phyloP scores from a whole-genome alignment of 1,140 invertebrate species.

The Drosophila albomicans region DNA sequence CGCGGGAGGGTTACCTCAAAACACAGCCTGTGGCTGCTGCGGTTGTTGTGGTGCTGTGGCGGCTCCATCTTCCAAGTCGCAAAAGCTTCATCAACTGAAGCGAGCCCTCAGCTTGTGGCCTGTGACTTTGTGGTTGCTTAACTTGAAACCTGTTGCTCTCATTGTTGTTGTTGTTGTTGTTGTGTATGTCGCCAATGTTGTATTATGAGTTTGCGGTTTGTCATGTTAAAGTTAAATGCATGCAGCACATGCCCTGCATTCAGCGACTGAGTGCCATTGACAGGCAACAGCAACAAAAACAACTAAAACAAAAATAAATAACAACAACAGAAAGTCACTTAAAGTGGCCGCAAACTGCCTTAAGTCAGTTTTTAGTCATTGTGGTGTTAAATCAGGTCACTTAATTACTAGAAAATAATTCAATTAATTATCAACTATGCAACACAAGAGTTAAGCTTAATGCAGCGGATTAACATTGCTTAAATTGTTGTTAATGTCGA shows the following conservation, averaged over 20 bases:
- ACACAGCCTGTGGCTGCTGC: conserved; percentile 2
- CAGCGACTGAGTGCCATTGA: conserved; percentile 75
- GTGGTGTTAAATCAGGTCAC: conserved; percentile 75
- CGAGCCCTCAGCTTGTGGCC: conserved; percentile 42
- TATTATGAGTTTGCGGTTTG: conserved; percentile 83
- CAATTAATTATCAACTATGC: conserved; percentile 21
- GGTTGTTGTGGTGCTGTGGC: conserved; percentile 39
- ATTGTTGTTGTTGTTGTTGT: conserved; percentile 30
- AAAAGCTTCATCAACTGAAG: conserved; percentile 32
- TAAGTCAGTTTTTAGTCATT: conserved; percentile 56
- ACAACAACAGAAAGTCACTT: conserved; percentile 41
- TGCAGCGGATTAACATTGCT: not conserved
- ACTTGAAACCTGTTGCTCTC: conserved; percentile 66
- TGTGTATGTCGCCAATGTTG: conserved; percentile 72
- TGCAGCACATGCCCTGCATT: conserved; percentile 82
- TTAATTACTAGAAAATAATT: conserved; percentile 50
- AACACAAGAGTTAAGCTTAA: not conserved
- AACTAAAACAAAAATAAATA: conserved; percentile 39
- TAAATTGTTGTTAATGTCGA: conserved; percentile 7
- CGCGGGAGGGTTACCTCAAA: conserved; percentile 39
- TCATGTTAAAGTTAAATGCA: conserved; percentile 83
- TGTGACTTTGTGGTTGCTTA: conserved; percentile 62
- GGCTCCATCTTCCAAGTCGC: conserved; percentile 39
- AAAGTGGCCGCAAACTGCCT: conserved; percentile 38
- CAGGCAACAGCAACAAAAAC: conserved; percentile 55